Percentiles rank a stretch among this genome's conserved stretches.
These are phyloP conservation scores for Ivindomyrus marchei DNA, from an alignment of 2,113 vertebrate species.

Conservation along the genomic window DNA sequence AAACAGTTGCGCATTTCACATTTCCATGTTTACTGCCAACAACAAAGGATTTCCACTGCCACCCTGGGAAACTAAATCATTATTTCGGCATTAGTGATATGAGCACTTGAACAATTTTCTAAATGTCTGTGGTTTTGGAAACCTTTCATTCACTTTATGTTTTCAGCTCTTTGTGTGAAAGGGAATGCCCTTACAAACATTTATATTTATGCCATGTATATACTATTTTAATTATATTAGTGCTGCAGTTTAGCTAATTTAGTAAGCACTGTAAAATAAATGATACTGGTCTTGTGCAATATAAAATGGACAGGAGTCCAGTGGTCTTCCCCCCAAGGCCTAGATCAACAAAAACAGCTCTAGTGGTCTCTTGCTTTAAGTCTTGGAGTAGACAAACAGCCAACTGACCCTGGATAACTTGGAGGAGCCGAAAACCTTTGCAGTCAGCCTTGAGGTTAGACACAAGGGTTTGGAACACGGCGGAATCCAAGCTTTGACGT, in stretches of 20 bases:
- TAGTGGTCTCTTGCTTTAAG: background rate
- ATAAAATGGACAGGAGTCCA: background rate
- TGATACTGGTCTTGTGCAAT: background rate
- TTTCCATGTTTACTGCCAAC: slow-evolving; percentile 58
- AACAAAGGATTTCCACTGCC: slow-evolving; percentile 57
- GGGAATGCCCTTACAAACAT: background rate
- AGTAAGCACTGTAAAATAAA: background rate
- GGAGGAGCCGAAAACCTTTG: background rate
- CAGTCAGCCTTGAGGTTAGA: slow-evolving; percentile 16
- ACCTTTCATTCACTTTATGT: slow-evolving; percentile 26
- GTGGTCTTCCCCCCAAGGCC: background rate
- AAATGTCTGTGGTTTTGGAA: slow-evolving; percentile 34
- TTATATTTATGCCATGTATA: background rate
- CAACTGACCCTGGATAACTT: slow-evolving; percentile 5
- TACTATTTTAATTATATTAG: background rate
- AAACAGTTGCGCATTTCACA: slow-evolving; percentile 50
- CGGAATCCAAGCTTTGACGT: background rate
- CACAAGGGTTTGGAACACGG: slow-evolving; percentile 7
- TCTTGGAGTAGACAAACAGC: background rate
- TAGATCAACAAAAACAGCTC: background rate
- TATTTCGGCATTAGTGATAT: slow-evolving; percentile 40
- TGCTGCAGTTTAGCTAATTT: background rate
- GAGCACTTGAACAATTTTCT: slow-evolving; percentile 37
- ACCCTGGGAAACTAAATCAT: slow-evolving; percentile 52
- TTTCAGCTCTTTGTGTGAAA: background rate